These are phyloP conservation scores for Linyphia triangularis DNA, from an alignment of 2,888 invertebrate genomes.

Conservation along the genomic window DNA sequence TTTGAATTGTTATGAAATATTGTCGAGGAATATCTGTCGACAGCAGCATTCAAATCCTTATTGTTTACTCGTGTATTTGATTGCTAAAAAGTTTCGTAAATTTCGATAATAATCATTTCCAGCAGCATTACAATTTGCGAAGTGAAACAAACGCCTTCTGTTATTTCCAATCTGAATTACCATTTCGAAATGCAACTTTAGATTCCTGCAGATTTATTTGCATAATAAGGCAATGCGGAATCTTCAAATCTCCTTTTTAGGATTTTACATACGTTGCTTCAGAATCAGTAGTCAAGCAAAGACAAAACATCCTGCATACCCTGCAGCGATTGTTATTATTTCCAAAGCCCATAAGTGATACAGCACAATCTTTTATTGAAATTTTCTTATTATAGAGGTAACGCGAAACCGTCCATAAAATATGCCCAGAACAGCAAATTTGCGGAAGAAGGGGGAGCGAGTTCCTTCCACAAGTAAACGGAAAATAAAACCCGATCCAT, in stretches of 20 bases:
- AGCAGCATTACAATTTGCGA: constrained; percentile 3
- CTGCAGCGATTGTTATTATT: constrained; percentile 11
- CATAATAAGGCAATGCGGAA: constrained; percentile 62
- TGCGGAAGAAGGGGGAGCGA: neutral
- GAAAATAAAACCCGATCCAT: constrained; percentile 42
- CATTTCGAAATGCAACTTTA: constrained; percentile 31
- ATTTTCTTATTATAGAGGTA: constrained; percentile 9
- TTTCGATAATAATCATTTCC: constrained; percentile 6
- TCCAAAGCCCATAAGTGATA: constrained; percentile 16
- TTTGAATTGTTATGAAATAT: too few species aligned
- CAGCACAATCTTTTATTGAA: constrained; percentile 28
- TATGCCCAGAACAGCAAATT: constrained; percentile 16
- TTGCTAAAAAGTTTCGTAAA: neutral
- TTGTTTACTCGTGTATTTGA: neutral
- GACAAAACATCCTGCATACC: constrained; percentile 46
- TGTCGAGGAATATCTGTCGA: too few species aligned
- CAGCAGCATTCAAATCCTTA: too few species aligned
- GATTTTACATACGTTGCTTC: constrained; percentile 7
- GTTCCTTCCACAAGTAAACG: neutral
- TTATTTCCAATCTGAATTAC: constrained; percentile 32
- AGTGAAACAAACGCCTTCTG: constrained; percentile 24
- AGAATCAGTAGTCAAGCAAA: constrained; percentile 15
- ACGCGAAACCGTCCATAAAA: constrained; percentile 45
- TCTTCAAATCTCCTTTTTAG: constrained; percentile 48
- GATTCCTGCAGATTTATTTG: constrained; percentile 39